Evolutionary conservation across 2,888 invertebrate genomes (phyloP).

Genomic region (Drosophila flavopinicola): DNA sequence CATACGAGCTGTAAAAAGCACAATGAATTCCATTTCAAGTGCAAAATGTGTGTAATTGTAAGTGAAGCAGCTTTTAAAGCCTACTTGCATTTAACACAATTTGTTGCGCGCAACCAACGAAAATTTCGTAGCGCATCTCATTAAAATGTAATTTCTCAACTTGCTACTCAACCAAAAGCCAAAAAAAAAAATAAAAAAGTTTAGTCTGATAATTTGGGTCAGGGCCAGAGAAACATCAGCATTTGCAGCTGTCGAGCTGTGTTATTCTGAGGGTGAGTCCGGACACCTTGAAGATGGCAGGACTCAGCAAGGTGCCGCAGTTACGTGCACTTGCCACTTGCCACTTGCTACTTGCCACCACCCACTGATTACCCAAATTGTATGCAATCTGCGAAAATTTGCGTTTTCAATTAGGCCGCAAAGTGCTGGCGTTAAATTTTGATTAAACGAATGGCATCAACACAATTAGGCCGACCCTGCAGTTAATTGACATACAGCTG

Average conservation of each 20-base stretch:
- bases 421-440: slow-evolving; percentile 62
- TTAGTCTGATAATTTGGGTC: slow-evolving; percentile 57
- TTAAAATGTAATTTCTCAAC: slow-evolving; percentile 70
- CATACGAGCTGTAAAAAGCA: slow-evolving; percentile 5
- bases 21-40: no score
- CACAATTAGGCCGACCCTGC: slow-evolving; percentile 66
- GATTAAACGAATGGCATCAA: slow-evolving; percentile 71
- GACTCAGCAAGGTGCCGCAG: background rate
- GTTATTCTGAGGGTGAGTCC: slow-evolving; percentile 1
- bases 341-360: background rate
- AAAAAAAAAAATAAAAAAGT: background rate
- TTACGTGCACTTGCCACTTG: background rate
- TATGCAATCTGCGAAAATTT: slow-evolving; percentile 47
- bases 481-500: slow-evolving; percentile 68
- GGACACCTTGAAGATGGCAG: slow-evolving; percentile 45
- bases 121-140: slow-evolving; percentile 64
- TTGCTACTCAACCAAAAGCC: slow-evolving; percentile 30
- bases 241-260: slow-evolving; percentile 1
- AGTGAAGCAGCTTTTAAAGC: slow-evolving; percentile 6
- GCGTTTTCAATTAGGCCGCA: slow-evolving; percentile 64
- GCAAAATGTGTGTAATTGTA: background rate
- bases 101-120: slow-evolving; percentile 28
- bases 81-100: slow-evolving; percentile 23
- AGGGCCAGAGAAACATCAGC: slow-evolving; percentile 46
- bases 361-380: slow-evolving; percentile 37